Evolutionary conservation across 2,113 vertebrate species (phyloP).

Genomic region (Bubalus kerabau): DNA sequence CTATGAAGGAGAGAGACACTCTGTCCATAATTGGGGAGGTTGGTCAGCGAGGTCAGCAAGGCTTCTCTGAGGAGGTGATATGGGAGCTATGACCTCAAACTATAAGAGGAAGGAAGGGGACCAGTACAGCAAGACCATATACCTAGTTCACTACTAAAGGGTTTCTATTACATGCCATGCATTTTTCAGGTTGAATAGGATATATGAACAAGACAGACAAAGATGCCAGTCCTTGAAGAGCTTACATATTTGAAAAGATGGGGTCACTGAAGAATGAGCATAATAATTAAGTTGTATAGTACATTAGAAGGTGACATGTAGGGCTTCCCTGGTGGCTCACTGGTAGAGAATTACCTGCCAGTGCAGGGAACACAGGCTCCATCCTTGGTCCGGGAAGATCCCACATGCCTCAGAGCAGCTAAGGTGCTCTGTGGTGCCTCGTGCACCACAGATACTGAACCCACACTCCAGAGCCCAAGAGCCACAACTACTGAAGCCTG

Average conservation of each 20-base stretch:
- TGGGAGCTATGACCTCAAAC: neutral
- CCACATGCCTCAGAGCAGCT: neutral
- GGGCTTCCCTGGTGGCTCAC: neutral
- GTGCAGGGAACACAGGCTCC: neutral
- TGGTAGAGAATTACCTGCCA: neutral
- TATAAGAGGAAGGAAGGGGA: neutral
- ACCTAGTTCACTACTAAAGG: neutral
- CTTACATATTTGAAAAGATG: neutral
- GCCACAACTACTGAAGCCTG: neutral
- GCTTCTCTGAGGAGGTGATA: neutral
- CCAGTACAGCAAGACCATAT: neutral
- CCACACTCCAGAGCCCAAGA: neutral
- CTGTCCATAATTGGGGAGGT: neutral
- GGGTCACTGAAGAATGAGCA: neutral
- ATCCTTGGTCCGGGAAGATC: neutral
- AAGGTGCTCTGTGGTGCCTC: neutral
- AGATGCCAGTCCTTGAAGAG: neutral
- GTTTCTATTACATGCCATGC: rapidly evolving
- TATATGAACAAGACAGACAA: neutral
- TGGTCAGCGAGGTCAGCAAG: neutral
- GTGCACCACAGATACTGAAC: neutral
- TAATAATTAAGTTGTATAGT: neutral
- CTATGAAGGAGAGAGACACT: neutral
- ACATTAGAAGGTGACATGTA: neutral
- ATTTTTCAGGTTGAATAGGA: neutral